These are phyloP conservation scores for Microplitis mediator DNA, from an alignment of 1,140 invertebrate genomes.

Conservation along the genomic window DNA sequence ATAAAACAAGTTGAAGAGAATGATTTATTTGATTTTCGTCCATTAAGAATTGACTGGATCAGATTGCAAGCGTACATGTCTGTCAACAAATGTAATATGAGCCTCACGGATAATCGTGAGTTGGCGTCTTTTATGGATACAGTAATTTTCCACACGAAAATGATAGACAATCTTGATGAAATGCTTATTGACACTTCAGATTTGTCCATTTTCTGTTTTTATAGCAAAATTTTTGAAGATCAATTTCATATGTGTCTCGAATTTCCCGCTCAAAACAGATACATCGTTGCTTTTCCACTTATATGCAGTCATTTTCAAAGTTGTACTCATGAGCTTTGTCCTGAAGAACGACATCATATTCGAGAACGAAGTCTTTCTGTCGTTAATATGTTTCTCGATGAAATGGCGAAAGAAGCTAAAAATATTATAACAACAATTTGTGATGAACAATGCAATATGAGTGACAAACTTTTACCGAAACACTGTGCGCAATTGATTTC, in stretches of 20 bases:
- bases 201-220: slow-evolving; percentile 96
- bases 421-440: slow-evolving; percentile 98
- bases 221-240: slow-evolving; percentile 95
- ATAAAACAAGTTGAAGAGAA: slow-evolving; percentile 98
- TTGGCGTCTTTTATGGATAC: slow-evolving; percentile 93
- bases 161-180: slow-evolving; percentile 98
- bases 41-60: slow-evolving; percentile 96
- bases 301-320: slow-evolving; percentile 98
- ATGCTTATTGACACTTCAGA: slow-evolving; percentile 96
- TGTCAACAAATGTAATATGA: slow-evolving; percentile 80
- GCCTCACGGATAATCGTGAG: slow-evolving; percentile 84
- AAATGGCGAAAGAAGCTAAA: slow-evolving; percentile 99
- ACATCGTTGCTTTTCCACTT: slow-evolving; percentile 95
- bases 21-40: slow-evolving; percentile 94
- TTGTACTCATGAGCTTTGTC: slow-evolving; percentile 97
- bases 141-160: slow-evolving; percentile 95
- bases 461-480: slow-evolving; percentile 92
- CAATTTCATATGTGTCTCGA: slow-evolving; percentile 99
- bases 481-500: slow-evolving; percentile 91
- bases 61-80: slow-evolving; percentile 94
- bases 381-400: slow-evolving; percentile 96
- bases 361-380: slow-evolving; percentile 94
- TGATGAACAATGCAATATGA: slow-evolving; percentile 94
- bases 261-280: slow-evolving; percentile 97
- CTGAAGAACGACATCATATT: slow-evolving; percentile 97